These are phyloP conservation scores for Apotomis turbidana DNA, from an alignment of 2,888 invertebrate species.

Conservation along the genomic window DNA sequence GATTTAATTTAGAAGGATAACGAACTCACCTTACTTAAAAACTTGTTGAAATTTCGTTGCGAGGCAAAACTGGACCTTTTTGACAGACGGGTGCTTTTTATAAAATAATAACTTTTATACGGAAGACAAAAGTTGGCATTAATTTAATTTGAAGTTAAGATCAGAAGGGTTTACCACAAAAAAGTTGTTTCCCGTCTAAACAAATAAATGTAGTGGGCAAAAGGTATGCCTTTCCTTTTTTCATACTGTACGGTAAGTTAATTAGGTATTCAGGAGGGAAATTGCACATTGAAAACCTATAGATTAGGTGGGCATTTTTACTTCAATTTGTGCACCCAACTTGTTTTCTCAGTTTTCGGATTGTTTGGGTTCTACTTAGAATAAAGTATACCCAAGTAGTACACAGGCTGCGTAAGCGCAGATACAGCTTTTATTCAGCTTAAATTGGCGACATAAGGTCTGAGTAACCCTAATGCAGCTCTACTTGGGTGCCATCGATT, in stretches of 20 bases:
- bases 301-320: too few relatives aligned
- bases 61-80: constrained; percentile 23
- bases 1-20: constrained; percentile 55
- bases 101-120: constrained; percentile 5
- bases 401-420: too few relatives aligned
- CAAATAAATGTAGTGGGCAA: not conserved
- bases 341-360: too few relatives aligned
- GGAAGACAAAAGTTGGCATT: constrained; percentile 4
- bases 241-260: not conserved
- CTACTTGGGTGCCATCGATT: too few relatives aligned
- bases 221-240: not conserved
- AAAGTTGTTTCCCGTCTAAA: not conserved
- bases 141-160: constrained; percentile 3
- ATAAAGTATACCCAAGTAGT: too few relatives aligned
- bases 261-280: too few relatives aligned
- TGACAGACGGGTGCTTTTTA: constrained; percentile 20
- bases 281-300: too few relatives aligned
- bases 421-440: too few relatives aligned
- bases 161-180: not conserved
- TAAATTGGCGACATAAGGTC: too few relatives aligned
- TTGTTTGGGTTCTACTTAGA: too few relatives aligned
- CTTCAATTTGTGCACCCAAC: too few relatives aligned
- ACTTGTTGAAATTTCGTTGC: constrained; percentile 44
- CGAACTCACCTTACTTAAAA: constrained; percentile 38
- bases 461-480: too few relatives aligned